Evolutionary conservation across 2,888 invertebrate species (phyloP), one percentile per base, ranked within the genome.

Genomic region (Ormyrus pomaceus): DNA sequence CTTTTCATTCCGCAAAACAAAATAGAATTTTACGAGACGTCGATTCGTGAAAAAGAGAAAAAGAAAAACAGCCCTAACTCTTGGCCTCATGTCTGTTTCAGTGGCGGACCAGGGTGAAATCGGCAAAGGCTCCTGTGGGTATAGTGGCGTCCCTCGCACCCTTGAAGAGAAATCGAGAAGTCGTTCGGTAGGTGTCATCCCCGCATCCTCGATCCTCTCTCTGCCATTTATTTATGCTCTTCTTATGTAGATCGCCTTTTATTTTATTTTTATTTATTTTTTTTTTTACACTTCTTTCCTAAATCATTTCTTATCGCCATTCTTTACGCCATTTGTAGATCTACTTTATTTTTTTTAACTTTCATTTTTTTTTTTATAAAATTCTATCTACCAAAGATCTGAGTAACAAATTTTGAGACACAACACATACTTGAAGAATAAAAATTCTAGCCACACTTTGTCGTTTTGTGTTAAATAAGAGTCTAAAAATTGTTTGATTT

Each of bases 111-210:
- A 94, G 93, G 94, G 94, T 94, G 95, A 96, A 94, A 95, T 94
- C 95, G 96, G 94, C 96, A 96, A 96, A 95, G 94, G 93, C 94
- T 94, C 93, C 94, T 93, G 93, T 92, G 92, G 92, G 93, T 95
- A 93, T 95, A 95, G 94, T 93, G 94, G 94, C 92, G 91, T 92
- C 91, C 92, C 92, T 91, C 93, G 93, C 92, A 91, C 91, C 91
- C 89, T 91, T 90, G 93, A 93, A 92, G 94, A 94, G 92, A 94
- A 93, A 92, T 91, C 92, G 91, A 79, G 91, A 92, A 93, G 94
- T 88, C 93, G 94, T 91, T 92, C 94, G 94, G 94, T 94, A 94
- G 93, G 94, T 94, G 91, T 90, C 90, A 88, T 84, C 86, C 87
- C 88, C 87, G 86, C 83, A 34, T 82, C 83, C 84, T 80, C 74